Evolutionary conservation across 2,113 vertebrate genomes (phyloP), one percentile per base, ranked within the genome.

Genomic region (Lycocorax pyrrhopterus): DNA sequence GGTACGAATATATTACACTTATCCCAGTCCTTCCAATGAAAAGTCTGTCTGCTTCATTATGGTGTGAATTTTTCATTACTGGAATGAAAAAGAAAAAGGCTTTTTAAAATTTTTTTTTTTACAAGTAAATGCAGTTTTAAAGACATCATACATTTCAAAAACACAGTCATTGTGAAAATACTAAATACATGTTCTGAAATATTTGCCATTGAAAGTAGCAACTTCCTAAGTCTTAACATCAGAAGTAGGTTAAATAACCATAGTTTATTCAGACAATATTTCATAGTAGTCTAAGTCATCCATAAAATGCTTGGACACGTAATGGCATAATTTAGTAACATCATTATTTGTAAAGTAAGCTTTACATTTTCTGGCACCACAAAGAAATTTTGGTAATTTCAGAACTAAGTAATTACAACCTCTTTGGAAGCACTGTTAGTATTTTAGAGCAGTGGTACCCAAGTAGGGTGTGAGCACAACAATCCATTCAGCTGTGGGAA

Each of bases 11-110:
- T 97, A 99, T 98, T n/a, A 99, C 96, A 9, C 98, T 99, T 76
- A 99, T 98, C 69, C 99, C 99, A 49, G 98, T 98, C 90, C 98
- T 98, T 82, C 99, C 99, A 59, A 99, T 94, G 92, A 98, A 98
- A 76, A 82, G 97, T 96, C 82, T 98, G 82, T 98, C 85, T 76
- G 97, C 89, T 76, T 98, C 98, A 93, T 96, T 97, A 27, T 95
- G 94, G 20, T 79, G 87, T 39, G 97, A 93, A 47, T 96, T 97
- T 97, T 97, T 98, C 92, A 96, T 96, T 85, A 98, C 98, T 98
- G 93, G 37, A 97, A 96, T 74, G 83, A 73, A 85, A 84, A 74
- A 63, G 22, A 47, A 44, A 6, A 44, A 20, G 20, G 18, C 12
- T n/a, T 49, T 49, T 49, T 33, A 10, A 53, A 30, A 11, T 18